phyloP scores from a whole-genome alignment of 1,140 invertebrate genomes.

The Gryllus bimaculatus region DNA sequence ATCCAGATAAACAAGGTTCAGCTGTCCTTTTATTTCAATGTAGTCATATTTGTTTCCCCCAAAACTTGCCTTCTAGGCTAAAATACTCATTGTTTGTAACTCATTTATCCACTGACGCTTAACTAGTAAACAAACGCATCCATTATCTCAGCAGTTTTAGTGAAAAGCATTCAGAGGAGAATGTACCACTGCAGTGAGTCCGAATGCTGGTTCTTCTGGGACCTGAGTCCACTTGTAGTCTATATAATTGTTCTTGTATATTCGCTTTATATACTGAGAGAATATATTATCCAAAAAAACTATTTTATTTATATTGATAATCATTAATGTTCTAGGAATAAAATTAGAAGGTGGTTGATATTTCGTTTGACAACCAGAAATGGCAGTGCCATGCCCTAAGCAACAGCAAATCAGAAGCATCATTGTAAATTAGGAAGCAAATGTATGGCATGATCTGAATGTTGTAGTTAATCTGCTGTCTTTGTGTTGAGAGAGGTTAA shows the following conservation, averaged over 20 bases:
- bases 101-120: not conserved
- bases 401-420: too few species aligned
- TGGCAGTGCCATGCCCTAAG: too few species aligned
- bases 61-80: not conserved
- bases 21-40: not conserved
- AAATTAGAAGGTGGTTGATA: too few species aligned
- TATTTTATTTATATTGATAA: not conserved
- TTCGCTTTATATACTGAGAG: not conserved
- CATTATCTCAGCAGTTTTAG: not conserved
- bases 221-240: not conserved
- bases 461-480: too few species aligned
- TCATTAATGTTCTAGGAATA: too few species aligned
- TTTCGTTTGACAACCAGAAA: too few species aligned
- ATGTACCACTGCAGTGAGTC: not conserved
- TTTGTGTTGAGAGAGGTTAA: too few species aligned
- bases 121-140: not conserved
- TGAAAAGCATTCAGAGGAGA: not conserved
- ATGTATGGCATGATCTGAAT: too few species aligned
- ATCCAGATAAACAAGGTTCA: not conserved
- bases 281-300: slow-evolving; percentile 2
- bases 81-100: slow-evolving; percentile 1
- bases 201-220: not conserved
- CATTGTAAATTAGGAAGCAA: too few species aligned
- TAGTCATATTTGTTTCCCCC: not conserved
- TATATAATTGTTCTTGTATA: slow-evolving; percentile 2